phyloP scores from a whole-genome alignment of 2,113 vertebrate genomes.

The Pseudorhombus dupliciocellatus region DNA sequence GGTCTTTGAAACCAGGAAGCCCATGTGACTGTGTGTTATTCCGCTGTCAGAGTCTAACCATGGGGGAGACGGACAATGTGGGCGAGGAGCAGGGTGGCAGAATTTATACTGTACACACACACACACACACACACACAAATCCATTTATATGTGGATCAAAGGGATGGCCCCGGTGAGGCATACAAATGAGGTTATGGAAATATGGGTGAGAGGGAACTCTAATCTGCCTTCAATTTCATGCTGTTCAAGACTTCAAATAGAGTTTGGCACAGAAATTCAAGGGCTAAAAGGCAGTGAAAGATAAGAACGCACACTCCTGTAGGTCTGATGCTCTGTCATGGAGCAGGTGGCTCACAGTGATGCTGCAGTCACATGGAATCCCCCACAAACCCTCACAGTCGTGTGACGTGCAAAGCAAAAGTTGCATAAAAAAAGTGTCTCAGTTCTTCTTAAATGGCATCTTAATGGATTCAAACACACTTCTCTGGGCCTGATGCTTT shows the following conservation, averaged over 20 bases:
- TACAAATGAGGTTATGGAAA: conserved; percentile 73
- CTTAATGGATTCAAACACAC: neutral
- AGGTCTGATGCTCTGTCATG: conserved; percentile 50
- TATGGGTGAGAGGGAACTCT: conserved; percentile 63
- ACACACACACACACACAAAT: conserved; percentile 38
- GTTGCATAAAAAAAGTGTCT: neutral
- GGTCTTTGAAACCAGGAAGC: conserved; percentile 92
- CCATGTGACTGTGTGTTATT: conserved; percentile 91
- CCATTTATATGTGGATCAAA: conserved; percentile 73
- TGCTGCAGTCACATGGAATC: conserved; percentile 25
- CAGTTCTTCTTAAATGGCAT: conserved; percentile 1
- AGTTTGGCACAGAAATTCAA: conserved; percentile 45
- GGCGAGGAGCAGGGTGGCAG: conserved; percentile 21
- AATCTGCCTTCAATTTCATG: conserved; percentile 74
- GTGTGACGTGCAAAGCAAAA: conserved; percentile 12
- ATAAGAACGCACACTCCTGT: conserved; percentile 46
- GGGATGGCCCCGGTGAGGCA: conserved; percentile 56
- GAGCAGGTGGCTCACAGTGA: conserved; percentile 33
- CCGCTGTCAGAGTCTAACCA: conserved; percentile 91
- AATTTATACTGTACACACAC: conserved; percentile 21
- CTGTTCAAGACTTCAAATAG: conserved; percentile 69
- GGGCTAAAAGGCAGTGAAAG: conserved; percentile 54
- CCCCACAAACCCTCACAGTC: conserved; percentile 9
- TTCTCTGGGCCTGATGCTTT: neutral
- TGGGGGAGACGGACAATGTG: conserved; percentile 28